Evolutionary conservation across 2,888 invertebrate genomes (phyloP).

Genomic region (Altica lythri): DNA sequence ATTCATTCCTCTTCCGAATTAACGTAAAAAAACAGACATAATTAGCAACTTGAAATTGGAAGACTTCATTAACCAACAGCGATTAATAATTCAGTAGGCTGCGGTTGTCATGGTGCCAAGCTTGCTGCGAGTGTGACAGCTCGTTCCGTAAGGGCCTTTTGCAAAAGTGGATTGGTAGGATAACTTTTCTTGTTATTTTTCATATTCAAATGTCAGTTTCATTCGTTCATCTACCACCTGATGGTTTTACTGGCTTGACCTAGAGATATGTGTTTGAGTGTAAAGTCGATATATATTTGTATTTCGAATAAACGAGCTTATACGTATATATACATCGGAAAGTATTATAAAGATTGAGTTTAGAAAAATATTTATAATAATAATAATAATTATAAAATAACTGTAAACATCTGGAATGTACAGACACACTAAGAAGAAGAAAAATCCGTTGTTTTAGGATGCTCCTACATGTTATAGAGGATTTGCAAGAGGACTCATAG

Average conservation of each 20-base stretch:
- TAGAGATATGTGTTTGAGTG: background rate
- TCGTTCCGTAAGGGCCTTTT: constrained; percentile 18
- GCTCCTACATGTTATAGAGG: too few relatives aligned
- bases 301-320: too few relatives aligned
- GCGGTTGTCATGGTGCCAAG: constrained; percentile 29
- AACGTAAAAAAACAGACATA: background rate
- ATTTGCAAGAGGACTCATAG: too few relatives aligned
- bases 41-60: constrained; percentile 35
- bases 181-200: constrained; percentile 24
- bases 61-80: constrained; percentile 44
- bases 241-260: constrained; percentile 13
- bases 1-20: background rate
- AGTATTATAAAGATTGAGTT: too few relatives aligned
- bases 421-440: too few relatives aligned
- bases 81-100: constrained; percentile 41
- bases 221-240: constrained; percentile 17
- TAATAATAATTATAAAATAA: too few relatives aligned
- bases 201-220: constrained; percentile 17
- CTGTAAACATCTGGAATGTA: too few relatives aligned
- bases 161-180: constrained; percentile 32
- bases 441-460: too few relatives aligned
- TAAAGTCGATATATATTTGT: too few relatives aligned
- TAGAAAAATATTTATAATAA: too few relatives aligned
- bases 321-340: too few relatives aligned
- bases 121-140: constrained; percentile 31